These are phyloP conservation scores for Drosophila falleni DNA, from an alignment of 2,888 invertebrate genomes.

Conservation along the genomic window DNA sequence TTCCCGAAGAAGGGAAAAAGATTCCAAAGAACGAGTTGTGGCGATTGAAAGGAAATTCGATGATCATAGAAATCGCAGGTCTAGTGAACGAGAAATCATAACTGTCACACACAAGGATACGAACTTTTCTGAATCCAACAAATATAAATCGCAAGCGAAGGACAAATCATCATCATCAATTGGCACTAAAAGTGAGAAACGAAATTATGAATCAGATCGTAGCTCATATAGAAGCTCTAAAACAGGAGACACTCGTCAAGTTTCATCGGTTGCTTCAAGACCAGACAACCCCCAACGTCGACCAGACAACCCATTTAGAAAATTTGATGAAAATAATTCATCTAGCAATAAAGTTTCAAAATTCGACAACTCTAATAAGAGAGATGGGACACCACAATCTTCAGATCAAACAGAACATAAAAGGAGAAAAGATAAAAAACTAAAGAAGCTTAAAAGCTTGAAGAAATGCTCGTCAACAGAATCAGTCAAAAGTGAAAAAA, in stretches of 20 bases:
- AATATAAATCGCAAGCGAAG: slow-evolving; percentile 31
- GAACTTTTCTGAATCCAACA: slow-evolving; percentile 31
- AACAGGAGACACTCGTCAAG: slow-evolving; percentile 45
- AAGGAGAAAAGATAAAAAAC: slow-evolving; percentile 88
- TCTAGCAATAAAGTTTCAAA: slow-evolving; percentile 85
- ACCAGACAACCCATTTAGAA: slow-evolving; percentile 84
- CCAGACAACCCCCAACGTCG: slow-evolving; percentile 49
- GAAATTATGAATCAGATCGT: slow-evolving; percentile 53
- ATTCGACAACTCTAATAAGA: slow-evolving; percentile 84
- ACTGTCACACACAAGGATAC: slow-evolving; percentile 29
- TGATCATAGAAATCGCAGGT: slow-evolving; percentile 40
- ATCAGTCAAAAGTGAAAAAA: slow-evolving; percentile 88
- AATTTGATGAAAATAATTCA: slow-evolving; percentile 88
- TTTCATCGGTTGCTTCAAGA: slow-evolving; percentile 59
- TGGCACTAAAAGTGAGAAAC: slow-evolving; percentile 28
- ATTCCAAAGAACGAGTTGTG: slow-evolving; percentile 43
- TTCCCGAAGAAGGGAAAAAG: slow-evolving; percentile 52
- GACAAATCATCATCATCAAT: slow-evolving; percentile 23
- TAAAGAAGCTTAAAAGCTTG: slow-evolving; percentile 86
- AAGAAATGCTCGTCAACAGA: slow-evolving; percentile 85
- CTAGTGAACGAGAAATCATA: slow-evolving; percentile 33
- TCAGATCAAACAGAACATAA: slow-evolving; percentile 86
- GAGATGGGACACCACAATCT: slow-evolving; percentile 84
- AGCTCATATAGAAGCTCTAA: slow-evolving; percentile 40
- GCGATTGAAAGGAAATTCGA: slow-evolving; percentile 32